Conservation (phyloP, 2,113 vertebrate genomes). For the Trichechus manatus region DNA sequence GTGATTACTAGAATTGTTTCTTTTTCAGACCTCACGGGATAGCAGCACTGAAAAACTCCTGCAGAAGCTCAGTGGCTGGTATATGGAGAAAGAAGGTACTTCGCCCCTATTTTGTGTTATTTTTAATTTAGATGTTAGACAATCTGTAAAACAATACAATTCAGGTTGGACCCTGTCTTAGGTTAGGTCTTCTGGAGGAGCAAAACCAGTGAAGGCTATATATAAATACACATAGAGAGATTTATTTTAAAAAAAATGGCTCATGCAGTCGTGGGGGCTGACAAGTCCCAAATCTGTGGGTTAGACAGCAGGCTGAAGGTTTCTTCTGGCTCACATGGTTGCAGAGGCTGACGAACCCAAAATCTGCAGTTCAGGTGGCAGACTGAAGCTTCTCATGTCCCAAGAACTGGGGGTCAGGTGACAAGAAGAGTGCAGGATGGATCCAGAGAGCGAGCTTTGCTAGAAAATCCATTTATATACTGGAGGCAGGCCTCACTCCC, state of each 20-base stretch:
- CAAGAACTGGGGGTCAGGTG: too few species aligned
- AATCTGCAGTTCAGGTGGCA: background rate
- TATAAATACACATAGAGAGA: background rate
- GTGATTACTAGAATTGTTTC: slow-evolving; percentile 65
- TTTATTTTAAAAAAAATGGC: background rate
- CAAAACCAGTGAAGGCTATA: background rate
- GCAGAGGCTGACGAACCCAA: background rate
- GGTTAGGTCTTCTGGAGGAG: background rate
- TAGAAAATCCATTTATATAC: too few species aligned
- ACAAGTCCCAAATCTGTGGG: background rate
- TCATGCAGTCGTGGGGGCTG: background rate
- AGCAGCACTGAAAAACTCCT: slow-evolving; percentile 97
- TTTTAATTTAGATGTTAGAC: slow-evolving; percentile 16
- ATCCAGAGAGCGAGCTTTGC: too few species aligned
- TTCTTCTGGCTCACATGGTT: background rate
- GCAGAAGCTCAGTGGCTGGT: slow-evolving; percentile 95
- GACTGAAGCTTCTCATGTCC: too few species aligned
- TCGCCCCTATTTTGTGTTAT: background rate
- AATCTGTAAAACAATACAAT: background rate
- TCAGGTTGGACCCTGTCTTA: background rate
- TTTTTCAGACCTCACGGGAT: slow-evolving; percentile 93
- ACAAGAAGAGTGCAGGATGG: too few species aligned
- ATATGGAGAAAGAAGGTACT: slow-evolving; percentile 98
- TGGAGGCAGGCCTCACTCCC: too few species aligned
- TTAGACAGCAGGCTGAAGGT: background rate